Percentiles rank a stretch among this genome's conserved stretches.
phyloP scores from a whole-genome alignment of 2,113 vertebrate species.

The Planiliza haematocheilus region DNA sequence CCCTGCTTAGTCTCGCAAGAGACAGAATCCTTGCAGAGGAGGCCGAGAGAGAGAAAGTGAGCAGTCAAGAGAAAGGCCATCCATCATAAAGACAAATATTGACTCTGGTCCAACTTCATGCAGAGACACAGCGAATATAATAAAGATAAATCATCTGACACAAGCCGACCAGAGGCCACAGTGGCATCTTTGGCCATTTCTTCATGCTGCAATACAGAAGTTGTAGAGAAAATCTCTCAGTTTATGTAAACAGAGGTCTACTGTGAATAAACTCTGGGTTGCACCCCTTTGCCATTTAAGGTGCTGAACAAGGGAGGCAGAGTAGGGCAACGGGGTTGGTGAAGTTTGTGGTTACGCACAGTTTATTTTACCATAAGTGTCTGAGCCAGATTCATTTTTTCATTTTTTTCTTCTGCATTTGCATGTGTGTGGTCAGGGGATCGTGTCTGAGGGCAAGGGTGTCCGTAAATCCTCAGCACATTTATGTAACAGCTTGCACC shows the following conservation, averaged over 20 bases:
- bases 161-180: background rate
- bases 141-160: slow-evolving; percentile 47
- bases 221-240: slow-evolving; percentile 47
- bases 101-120: slow-evolving; percentile 23
- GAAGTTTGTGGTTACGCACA: slow-evolving; percentile 47
- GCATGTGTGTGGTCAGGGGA: slow-evolving; percentile 58
- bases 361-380: slow-evolving; percentile 71
- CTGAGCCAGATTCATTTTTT: slow-evolving; percentile 35
- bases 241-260: slow-evolving; percentile 64
- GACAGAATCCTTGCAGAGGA: slow-evolving; percentile 9
- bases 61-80: background rate
- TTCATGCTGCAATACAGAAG: slow-evolving; percentile 13
- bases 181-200: slow-evolving; percentile 45
- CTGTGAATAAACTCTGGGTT: slow-evolving; percentile 56
- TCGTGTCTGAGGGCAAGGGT: slow-evolving; percentile 19
- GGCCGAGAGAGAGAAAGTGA: slow-evolving; percentile 7
- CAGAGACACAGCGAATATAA: slow-evolving; percentile 10
- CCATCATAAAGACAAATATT: slow-evolving; percentile 14
- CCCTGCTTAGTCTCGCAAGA: slow-evolving; percentile 43
- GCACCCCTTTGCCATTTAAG: slow-evolving; percentile 77
- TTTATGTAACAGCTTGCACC: slow-evolving; percentile 8
- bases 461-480: slow-evolving; percentile 47
- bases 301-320: slow-evolving; percentile 38
- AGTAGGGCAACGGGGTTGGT: slow-evolving; percentile 29
- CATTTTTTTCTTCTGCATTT: slow-evolving; percentile 51